Conservation (phyloP, 2,797 vertebrate species). For the Microctenopoma stevenorrisi region DNA sequence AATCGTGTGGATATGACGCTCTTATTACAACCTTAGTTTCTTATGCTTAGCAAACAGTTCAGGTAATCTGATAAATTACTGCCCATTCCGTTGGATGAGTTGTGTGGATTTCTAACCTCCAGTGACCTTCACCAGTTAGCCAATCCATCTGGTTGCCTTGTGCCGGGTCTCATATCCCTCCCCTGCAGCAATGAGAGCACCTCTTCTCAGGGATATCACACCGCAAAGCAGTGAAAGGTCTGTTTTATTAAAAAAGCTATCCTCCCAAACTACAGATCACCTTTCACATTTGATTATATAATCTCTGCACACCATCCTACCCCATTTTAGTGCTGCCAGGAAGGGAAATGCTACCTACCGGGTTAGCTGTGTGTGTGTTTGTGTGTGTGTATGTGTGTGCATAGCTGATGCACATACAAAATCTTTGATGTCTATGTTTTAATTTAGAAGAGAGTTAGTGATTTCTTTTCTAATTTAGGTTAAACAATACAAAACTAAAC, state of each 20-base stretch:
- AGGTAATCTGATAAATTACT: not conserved
- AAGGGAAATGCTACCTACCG: slow-evolving; percentile 69
- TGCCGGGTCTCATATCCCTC: slow-evolving; percentile 18
- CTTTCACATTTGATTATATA: slow-evolving; percentile 81
- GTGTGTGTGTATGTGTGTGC: not conserved
- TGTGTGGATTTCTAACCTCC: slow-evolving; percentile 44
- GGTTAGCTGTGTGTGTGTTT: slow-evolving; percentile 17
- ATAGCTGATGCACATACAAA: slow-evolving; percentile 6
- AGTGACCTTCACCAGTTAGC: slow-evolving; percentile 45
- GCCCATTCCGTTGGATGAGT: slow-evolving; percentile 5
- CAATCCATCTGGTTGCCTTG: slow-evolving; percentile 23
- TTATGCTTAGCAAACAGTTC: not conserved
- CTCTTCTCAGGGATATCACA: slow-evolving; percentile 87
- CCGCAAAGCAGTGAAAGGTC: slow-evolving; percentile 73
- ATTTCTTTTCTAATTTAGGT: slow-evolving; percentile 1
- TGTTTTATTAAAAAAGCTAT: slow-evolving; percentile 78
- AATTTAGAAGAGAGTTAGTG: not conserved
- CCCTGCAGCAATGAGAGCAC: slow-evolving; percentile 49
- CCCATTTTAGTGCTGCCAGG: slow-evolving; percentile 61
- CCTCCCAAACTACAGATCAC: slow-evolving; percentile 74
- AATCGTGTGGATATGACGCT: not conserved
- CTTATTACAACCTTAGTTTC: not conserved
- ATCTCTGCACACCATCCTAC: slow-evolving; percentile 69
- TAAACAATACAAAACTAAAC: slow-evolving; percentile 17
- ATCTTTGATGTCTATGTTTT: slow-evolving; percentile 17